Base-by-base conservation (phyloP, 2,888 invertebrate species). In the Meteorus cinctellus region DNA sequence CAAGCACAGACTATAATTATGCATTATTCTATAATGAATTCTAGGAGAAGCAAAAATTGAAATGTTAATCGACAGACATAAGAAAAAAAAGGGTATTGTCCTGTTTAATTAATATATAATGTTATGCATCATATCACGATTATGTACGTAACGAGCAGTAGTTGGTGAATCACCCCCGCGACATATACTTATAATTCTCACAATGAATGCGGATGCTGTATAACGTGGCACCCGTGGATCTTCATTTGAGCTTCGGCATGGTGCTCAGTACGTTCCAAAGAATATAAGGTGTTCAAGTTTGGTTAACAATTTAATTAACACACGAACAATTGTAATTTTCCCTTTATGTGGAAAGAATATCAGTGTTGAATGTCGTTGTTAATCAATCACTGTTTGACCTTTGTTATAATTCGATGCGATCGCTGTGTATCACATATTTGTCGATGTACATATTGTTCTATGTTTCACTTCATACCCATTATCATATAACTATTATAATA, bases 271-370 rank as follows among this genome's bases (percentile, higher is more conserved):
- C 71, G 75, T 82, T 81, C 86, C 86, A 86, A 86, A 86, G 86
- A 86, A 83, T 83, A 82, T 55, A 8, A 77, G 78, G 81, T 84
- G 82, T 85, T 85, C 83, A 80, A 76, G 80, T 78, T 74, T 75
- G 19, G 19, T 55, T 55, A 24, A 55, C 10, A 24, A 55, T 55
- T 8, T 55, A 8, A 55, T 55, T 19, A 8, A 55, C 55, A 55
- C 24, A 8, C 1, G 55, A 24, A 55, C 55, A 10, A 55, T 55
- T 55, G 4, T 8, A 19, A 55, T 8, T 41, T 41, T 41, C 12
- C 4, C 19, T 6, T 55, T 4, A 48, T 6, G n/a, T 4, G 48
- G n/a, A 48, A 48, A 48, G 10, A 19, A 55, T 55, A 55, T 55
- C 19, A 71, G 29, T 51, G 27, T 66, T 66, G 36, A 36, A 48